Base-by-base conservation (phyloP, 2,797 vertebrate species). In the Paguma larvata region DNA sequence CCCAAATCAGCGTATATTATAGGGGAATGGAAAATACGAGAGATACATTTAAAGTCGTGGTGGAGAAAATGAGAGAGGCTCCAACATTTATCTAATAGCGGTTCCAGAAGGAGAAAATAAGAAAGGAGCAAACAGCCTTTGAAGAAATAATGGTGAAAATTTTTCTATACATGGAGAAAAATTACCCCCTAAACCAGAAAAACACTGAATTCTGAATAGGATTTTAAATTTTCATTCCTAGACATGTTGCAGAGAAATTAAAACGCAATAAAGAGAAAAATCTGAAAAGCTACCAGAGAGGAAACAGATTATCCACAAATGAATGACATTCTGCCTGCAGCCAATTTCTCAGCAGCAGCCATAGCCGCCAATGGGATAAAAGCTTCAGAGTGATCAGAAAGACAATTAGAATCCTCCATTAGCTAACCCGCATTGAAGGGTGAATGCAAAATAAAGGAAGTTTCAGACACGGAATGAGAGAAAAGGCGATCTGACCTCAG, bases 281-380 rank as follows among this genome's bases (percentile, higher is more conserved):
- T 68, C 53, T 63, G 75, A 75, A 70, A 80, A 94, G 25, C 84
- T 70, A 63, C 56, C 38, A 32, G 59, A 87, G 70, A 89, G 53
- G 56, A 93, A 89, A 83, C 48, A 70, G 70, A 77, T 91, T 79
- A 87, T 38, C 51, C 62, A 83, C 14, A 72, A 95, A 82, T 73
- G 93, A 96, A 84, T 77, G 38, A 65, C 59, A n/a, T 86, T 95
- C 75, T 95, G 68, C 85, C 92, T 83, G 32, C 86, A 95, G 79
- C 73, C 83, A 93, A 27, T 92, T 95, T 95, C 63, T 78, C 89
- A 72, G 44, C 38, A 75, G 79, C 41, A 86, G 53, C 63, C 70
- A 65, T 51, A 89, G 92, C 65, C 59, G 73, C 30, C 89, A 70
- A 2, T 53, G 63, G 93, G 73, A 62, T 72, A 85, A n/a, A 13